Evolutionary conservation across 2,888 invertebrate species (phyloP).

Genomic region (Temnothorax unifasciatus): DNA sequence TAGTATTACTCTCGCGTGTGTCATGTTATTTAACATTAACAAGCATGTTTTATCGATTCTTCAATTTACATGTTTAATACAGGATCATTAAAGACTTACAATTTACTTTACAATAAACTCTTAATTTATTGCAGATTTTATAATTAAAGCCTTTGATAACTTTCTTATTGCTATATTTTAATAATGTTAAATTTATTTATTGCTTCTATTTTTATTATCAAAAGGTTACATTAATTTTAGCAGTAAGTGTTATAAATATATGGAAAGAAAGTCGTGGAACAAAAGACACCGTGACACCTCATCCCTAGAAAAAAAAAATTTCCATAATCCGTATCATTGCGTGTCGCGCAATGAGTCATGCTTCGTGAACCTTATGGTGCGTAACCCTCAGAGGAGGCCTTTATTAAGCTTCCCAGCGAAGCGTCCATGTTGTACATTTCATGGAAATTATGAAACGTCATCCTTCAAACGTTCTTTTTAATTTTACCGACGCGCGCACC

Average conservation of each 20-base stretch:
- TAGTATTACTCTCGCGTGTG: background rate
- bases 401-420: slow-evolving; percentile 29
- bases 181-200: background rate
- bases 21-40: background rate
- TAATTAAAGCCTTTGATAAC: background rate
- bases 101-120: too few species aligned
- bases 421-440: slow-evolving; percentile 26
- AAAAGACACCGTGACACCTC: slow-evolving; percentile 41
- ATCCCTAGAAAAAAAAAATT: slow-evolving; percentile 61
- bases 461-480: background rate
- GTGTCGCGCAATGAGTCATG: slow-evolving; percentile 73
- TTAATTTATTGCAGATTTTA: background rate
- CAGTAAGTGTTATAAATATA: background rate
- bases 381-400: slow-evolving; percentile 50
- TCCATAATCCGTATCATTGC: slow-evolving; percentile 68
- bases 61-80: background rate
- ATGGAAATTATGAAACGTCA: slow-evolving; percentile 20
- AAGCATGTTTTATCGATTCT: slow-evolving; percentile 5
- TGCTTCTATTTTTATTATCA: background rate
- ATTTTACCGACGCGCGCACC: background rate
- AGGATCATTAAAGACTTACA: background rate
- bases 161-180: background rate
- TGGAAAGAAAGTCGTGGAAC: slow-evolving; percentile 3
- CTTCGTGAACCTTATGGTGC: slow-evolving; percentile 70
- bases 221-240: slow-evolving; percentile 1